Evolutionary conservation across 2,113 vertebrate genomes (phyloP), one percentile per base, ranked within the genome.

Genomic region (Seriola rivoliana): DNA sequence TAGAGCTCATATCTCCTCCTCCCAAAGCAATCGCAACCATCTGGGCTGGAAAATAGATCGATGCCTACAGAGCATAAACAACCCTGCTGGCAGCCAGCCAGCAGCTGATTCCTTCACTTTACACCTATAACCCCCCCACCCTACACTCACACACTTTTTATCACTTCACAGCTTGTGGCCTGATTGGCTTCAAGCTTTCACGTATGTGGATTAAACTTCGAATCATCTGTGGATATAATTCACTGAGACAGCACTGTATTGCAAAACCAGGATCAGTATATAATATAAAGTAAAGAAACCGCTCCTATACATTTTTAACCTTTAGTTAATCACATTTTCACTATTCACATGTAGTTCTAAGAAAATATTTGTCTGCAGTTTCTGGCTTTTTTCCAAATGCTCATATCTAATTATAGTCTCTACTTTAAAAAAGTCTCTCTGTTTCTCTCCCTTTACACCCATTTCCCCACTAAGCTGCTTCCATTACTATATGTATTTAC

Each of bases 101-200:
- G 46, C 81, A 82, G 67, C 73, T 44, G 78, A 92, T 85, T 80
- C 76, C 80, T 65, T 82, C 88, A 71, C 85, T 80, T 71, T 78
- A 70, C 54, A 81, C 81, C 80, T 78, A 34, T 67, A 58, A 71
- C 44, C 54, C 54, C 58, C 38, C 29, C 29, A 29, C 29, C 29
- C 29, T 29, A 13, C 63, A 62, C 38, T 36, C 32, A 50, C 60
- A 71, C 67, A 40, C 66, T 48, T 84, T 50, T 87, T 68, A 82
- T 75, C 84, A 69, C 75, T 80, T 87, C 90, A 90, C 91, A 92
- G 90, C 87, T 90, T 89, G 87, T 80, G 86, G 64, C 75, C 25
- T 81, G 64, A 84, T 80, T 71, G 76, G 88, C 79, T 89, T 71
- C 32, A 85, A 85, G 69, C 71, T 65, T 75, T 73, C 62, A 72